Evolutionary conservation across 2,888 invertebrate genomes (phyloP).

Genomic region (Acleris cristana): DNA sequence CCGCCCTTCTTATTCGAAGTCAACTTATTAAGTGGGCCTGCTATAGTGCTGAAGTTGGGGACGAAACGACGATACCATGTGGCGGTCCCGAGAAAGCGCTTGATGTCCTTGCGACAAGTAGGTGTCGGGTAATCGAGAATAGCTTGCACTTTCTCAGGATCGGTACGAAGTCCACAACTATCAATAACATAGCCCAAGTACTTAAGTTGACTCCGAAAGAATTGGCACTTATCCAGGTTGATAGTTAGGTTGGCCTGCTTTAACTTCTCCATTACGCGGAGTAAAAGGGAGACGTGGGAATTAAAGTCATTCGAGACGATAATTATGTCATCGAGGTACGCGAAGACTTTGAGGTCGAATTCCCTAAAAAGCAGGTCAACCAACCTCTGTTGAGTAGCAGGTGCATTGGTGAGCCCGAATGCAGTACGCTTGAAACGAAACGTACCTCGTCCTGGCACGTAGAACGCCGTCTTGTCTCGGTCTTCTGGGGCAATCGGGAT

Average conservation of each 20-base stretch:
- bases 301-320: conserved; percentile 13
- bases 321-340: conserved; percentile 43
- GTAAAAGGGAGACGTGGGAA: conserved; percentile 33
- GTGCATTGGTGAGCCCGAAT: conserved; percentile 1
- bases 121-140: conserved; percentile 20
- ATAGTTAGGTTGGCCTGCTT: conserved; percentile 33
- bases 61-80: conserved; percentile 19
- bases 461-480: no score
- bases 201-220: conserved; percentile 36
- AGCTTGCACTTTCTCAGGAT: conserved; percentile 41
- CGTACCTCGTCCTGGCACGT: no score
- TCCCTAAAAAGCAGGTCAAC: conserved; percentile 38
- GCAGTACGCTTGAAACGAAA: not conserved
- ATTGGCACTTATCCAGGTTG: conserved; percentile 2
- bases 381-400: conserved; percentile 2
- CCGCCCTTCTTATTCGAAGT: no score
- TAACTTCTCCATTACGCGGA: conserved; percentile 38
- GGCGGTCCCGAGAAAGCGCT: conserved; percentile 28
- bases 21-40: no score
- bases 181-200: conserved; percentile 39
- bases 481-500: no score
- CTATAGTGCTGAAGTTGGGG: no score
- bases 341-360: conserved; percentile 39
- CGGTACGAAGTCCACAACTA: conserved; percentile 42
- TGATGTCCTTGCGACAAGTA: conserved; percentile 15